Conservation (phyloP, 37 sponge, comb jelly and placozoan genomes). For the Diacarnus erythraeanus region DNA sequence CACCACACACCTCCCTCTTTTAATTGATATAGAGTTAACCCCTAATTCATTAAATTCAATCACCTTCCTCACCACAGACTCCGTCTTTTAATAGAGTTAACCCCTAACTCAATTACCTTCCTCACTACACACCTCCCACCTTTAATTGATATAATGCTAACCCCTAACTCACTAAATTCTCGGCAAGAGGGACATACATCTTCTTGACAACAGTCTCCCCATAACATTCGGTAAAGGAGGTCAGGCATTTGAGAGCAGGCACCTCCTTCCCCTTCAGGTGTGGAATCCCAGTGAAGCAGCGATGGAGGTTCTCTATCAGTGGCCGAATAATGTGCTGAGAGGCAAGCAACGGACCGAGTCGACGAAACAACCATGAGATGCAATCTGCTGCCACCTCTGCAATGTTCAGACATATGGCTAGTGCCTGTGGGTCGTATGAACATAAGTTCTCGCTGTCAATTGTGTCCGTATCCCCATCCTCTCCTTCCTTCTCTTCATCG, state of each 20-base stretch:
- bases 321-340: conserved; percentile 69
- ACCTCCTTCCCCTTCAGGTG: conserved; percentile 12
- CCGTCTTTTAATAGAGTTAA: too few relatives aligned
- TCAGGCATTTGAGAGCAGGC: conserved; percentile 26
- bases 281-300: conserved; percentile 55
- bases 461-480: background rate
- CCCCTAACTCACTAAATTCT: conserved; percentile 50
- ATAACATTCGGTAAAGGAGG: conserved; percentile 48
- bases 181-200: conserved; percentile 61
- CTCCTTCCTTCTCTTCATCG: conserved; percentile 19
- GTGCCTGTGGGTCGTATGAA: conserved; percentile 20
- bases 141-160: background rate
- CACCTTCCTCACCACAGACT: conserved; percentile 35
- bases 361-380: conserved; percentile 66
- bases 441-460: background rate
- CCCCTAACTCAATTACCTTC: too few relatives aligned
- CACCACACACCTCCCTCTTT: background rate
- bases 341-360: conserved; percentile 73
- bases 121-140: background rate
- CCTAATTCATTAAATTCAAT: conserved; percentile 52
- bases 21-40: background rate
- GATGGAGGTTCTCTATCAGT: conserved; percentile 57
- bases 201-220: conserved; percentile 43
- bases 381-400: conserved; percentile 68
- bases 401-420: conserved; percentile 23